Evolutionary conservation across 2,888 invertebrate genomes (phyloP).

Genomic region (Euzophera pinguis): DNA sequence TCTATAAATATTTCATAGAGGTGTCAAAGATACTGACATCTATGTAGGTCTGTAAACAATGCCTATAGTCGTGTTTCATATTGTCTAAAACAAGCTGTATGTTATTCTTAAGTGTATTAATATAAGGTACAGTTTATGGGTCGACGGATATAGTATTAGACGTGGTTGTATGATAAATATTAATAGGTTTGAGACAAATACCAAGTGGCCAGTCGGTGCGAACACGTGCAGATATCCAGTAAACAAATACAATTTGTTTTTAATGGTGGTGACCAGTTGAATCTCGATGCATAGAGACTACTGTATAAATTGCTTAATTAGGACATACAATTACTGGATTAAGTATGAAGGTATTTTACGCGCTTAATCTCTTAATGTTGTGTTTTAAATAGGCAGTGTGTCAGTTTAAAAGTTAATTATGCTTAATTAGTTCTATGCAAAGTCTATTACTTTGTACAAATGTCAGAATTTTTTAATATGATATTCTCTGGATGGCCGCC

Average conservation of each 20-base stretch:
- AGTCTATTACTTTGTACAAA: no score
- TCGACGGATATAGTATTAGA: background rate
- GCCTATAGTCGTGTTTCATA: background rate
- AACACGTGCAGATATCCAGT: slow-evolving; percentile 56
- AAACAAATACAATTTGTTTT: slow-evolving; percentile 60
- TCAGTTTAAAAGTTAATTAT: no score
- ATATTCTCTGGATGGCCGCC: no score
- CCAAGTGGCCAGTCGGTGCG: slow-evolving; percentile 27
- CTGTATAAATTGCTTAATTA: no score
- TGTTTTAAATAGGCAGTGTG: no score
- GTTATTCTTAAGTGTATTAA: background rate
- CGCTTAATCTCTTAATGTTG: no score
- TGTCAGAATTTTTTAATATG: no score
- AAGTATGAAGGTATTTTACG: no score
- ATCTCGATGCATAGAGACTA: background rate
- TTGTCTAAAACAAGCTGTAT: background rate
- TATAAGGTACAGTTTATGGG: background rate
- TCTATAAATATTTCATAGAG: slow-evolving; percentile 11
- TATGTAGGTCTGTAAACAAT: slow-evolving; percentile 10
- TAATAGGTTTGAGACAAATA: slow-evolving; percentile 14
- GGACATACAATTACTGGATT: no score
- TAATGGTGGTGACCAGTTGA: slow-evolving; percentile 7
- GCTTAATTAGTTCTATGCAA: no score
- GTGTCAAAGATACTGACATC: slow-evolving; percentile 12
- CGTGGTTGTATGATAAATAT: slow-evolving; percentile 15